phyloP scores from a whole-genome alignment of 2,113 vertebrate species.

The Triplophysa tibetana region DNA sequence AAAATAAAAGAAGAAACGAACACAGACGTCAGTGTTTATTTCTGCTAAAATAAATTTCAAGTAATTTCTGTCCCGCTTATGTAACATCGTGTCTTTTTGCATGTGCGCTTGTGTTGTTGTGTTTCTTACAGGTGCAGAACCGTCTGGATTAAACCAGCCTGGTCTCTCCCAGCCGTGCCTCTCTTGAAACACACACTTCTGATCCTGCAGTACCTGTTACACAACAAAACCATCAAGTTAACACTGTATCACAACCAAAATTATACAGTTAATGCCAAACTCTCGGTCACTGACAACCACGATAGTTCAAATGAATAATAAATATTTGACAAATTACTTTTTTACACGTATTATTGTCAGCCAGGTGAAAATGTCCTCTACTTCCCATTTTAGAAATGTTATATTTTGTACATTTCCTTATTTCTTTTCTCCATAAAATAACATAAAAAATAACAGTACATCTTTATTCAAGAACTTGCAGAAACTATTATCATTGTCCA shows the following conservation, averaged over 20 bases:
- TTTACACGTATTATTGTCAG: no score
- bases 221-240: conserved; percentile 17
- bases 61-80: not conserved
- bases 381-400: no score
- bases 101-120: conserved; percentile 3
- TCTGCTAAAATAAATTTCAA: not conserved
- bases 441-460: no score
- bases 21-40: no score
- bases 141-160: conserved; percentile 85
- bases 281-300: no score
- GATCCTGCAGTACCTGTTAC: conserved; percentile 81
- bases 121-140: conserved; percentile 80
- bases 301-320: no score
- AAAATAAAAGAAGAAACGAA: not conserved
- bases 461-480: no score
- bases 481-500: no score
- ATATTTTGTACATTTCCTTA: no score
- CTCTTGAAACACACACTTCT: conserved; percentile 95
- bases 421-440: no score
- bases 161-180: conserved; percentile 96
- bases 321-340: no score
- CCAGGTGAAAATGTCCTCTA: no score
- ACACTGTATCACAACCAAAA: not conserved
- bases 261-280: not conserved
- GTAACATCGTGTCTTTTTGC: not conserved